Evolutionary conservation across 2,797 vertebrate species (phyloP).

Genomic region (Leuciscus waleckii): DNA sequence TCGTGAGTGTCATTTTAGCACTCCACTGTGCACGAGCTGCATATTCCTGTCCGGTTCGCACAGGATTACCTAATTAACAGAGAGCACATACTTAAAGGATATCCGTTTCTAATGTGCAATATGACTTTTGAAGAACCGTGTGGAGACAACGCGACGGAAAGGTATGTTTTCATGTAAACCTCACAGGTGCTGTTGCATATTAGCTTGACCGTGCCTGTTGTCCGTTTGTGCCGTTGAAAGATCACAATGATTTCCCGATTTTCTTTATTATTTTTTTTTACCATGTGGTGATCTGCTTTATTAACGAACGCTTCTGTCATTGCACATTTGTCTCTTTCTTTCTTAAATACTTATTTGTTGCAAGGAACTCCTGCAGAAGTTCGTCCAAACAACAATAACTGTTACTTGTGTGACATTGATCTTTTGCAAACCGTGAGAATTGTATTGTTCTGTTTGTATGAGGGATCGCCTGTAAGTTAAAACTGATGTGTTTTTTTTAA

Average conservation of each 20-base stretch:
- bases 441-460: too few relatives aligned
- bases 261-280: too few relatives aligned
- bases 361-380: constrained; percentile 4
- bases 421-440: background rate
- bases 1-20: background rate
- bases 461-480: background rate
- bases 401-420: background rate
- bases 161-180: constrained; percentile 67
- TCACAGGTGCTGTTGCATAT: background rate
- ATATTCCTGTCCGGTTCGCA: background rate
- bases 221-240: background rate
- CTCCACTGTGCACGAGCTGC: background rate
- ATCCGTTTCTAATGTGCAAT: constrained; percentile 76
- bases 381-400: background rate
- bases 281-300: background rate
- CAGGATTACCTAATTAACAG: background rate
- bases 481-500: background rate
- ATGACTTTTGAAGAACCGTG: constrained; percentile 93
- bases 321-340: background rate
- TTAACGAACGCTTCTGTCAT: background rate
- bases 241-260: background rate
- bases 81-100: constrained; percentile 59
- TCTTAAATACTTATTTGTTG: background rate
- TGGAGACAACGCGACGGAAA: constrained; percentile 85
- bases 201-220: background rate